Evolutionary conservation across 64 coral and sea anemone genomes (phyloP).

Genomic region (Pachyseris speciosa): DNA sequence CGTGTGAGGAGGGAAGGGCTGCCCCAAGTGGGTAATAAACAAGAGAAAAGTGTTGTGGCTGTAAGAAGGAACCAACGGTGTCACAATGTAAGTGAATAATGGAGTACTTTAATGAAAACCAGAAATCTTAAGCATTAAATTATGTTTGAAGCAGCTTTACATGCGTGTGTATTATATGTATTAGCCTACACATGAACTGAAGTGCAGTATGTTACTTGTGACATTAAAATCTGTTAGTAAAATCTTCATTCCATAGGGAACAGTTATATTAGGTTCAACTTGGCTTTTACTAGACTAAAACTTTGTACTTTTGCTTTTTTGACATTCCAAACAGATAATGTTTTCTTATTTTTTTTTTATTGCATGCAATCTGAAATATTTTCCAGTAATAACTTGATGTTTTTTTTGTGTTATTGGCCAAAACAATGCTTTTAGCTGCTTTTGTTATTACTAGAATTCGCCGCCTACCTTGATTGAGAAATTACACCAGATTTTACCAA

Average conservation of each 20-base stretch:
- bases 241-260: conserved; percentile 1
- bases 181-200: conserved; percentile 1
- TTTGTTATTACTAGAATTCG: no score
- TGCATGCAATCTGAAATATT: not conserved
- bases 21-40: conserved; percentile 15
- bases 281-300: not conserved
- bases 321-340: not conserved
- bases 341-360: not conserved
- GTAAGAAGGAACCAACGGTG: conserved; percentile 13
- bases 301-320: not conserved
- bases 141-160: conserved; percentile 2
- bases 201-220: not conserved
- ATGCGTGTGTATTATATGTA: not conserved
- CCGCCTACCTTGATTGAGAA: no score
- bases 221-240: not conserved
- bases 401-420: not conserved
- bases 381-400: not conserved
- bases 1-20: no score
- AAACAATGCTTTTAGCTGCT: not conserved
- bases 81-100: conserved; percentile 27
- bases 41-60: conserved; percentile 13
- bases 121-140: not conserved
- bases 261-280: conserved; percentile 2
- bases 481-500: no score
- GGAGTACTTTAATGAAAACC: not conserved